These are phyloP conservation scores for Eulemur rufifrons DNA, from an alignment of 2,113 vertebrate species.

Conservation along the genomic window DNA sequence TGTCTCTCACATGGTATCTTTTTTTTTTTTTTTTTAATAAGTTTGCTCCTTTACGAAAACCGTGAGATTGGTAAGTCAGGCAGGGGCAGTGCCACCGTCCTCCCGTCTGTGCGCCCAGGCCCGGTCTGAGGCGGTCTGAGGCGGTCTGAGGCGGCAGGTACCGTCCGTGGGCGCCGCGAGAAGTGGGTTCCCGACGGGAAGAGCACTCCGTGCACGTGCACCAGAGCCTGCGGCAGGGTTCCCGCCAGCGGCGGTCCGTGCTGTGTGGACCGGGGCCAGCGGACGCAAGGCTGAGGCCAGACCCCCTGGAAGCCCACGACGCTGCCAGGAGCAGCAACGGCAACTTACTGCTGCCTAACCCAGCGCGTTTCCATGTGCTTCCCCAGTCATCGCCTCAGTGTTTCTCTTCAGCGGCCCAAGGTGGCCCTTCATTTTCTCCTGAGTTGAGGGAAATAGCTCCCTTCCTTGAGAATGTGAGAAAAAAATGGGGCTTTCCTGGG, in stretches of 20 bases:
- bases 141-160: no score
- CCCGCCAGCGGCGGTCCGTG: neutral
- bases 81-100: rapidly evolving
- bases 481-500: neutral
- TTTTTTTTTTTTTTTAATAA: neutral
- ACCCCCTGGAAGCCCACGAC: neutral
- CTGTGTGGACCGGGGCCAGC: rapidly evolving
- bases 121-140: neutral
- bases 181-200: neutral
- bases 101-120: neutral
- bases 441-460: conserved; percentile 44
- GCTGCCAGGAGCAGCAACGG: rapidly evolving
- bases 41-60: neutral
- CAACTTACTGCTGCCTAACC: rapidly evolving
- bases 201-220: rapidly evolving
- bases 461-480: neutral
- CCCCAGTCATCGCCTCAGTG: no score
- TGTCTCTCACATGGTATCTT: neutral
- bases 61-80: neutral
- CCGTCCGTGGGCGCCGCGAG: rapidly evolving
- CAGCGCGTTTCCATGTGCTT: rapidly evolving
- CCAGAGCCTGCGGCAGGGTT: neutral
- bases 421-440: neutral
- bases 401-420: neutral
- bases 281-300: neutral